Percentiles rank a stretch among this genome's conserved stretches.
phyloP scores from a whole-genome alignment of 53 echinoderm and acorn worm genomes.

The Echinarachnius parma region DNA sequence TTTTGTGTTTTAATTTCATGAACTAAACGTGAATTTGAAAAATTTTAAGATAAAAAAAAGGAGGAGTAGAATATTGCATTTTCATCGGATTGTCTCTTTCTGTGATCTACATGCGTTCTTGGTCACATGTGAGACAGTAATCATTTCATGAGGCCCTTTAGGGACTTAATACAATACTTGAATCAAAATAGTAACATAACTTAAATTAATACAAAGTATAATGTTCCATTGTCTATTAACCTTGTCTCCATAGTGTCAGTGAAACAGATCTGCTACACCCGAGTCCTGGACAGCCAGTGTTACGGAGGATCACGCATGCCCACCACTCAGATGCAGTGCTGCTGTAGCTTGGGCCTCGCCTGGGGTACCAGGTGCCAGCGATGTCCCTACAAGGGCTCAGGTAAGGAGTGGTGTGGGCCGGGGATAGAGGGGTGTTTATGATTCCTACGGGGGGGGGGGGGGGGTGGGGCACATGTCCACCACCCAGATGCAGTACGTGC shows the following conservation, averaged over 20 bases:
- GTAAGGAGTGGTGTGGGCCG: conserved; percentile 8
- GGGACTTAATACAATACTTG: too few species aligned
- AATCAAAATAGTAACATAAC: too few species aligned
- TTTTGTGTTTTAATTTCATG: too few species aligned
- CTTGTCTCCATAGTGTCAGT: conserved; percentile 53
- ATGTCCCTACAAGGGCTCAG: conserved; percentile 71
- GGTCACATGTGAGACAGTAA: too few species aligned
- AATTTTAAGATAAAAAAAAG: background rate
- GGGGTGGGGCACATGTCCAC: background rate
- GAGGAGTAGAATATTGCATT: background rate
- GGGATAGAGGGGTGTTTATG: too few species aligned
- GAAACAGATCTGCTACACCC: conserved; percentile 74
- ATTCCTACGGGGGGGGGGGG: too few species aligned
- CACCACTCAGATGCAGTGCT: conserved; percentile 90
- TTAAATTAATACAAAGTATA: too few species aligned
- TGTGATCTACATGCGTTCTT: background rate
- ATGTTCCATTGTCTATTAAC: too few species aligned
- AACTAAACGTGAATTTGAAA: too few species aligned
- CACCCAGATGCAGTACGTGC: conserved; percentile 23
- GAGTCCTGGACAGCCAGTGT: conserved; percentile 67
- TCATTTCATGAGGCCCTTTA: too few species aligned
- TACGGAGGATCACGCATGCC: conserved; percentile 62
- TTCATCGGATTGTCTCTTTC: background rate
- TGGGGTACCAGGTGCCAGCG: conserved; percentile 73
- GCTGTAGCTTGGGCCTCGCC: conserved; percentile 84